Evolutionary conservation across 2,113 vertebrate genomes (phyloP), one percentile per base, ranked within the genome.

Genomic region (human (Homo sapiens)): DNA sequence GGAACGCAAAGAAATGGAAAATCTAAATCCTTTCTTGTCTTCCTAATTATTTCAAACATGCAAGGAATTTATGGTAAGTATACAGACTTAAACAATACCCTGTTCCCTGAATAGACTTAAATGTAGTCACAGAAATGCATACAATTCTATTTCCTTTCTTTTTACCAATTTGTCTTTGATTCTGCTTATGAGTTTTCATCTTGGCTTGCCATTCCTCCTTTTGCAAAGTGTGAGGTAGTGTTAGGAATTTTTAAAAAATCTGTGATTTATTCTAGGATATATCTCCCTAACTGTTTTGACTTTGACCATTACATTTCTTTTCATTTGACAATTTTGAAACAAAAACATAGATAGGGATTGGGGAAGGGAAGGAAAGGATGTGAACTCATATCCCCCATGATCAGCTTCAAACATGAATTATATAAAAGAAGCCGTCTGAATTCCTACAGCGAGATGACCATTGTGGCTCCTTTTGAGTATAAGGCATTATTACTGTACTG

Each of bases 231-330:
- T 90, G 52, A 82, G 6, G 22, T 11, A 79, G 30, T 68, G 79
- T 79, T 79, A 79, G 73, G 78, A 72, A 57, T 45, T 90, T 45
- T 5, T 0, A 5, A 61, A 91, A 89, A 90, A 78, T 25, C 18
- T 80, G 23, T 72, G 25, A 73, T 85, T 79, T 95, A 68, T 82
- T 93, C n/a, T 11, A 85, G 72, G 32, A 89, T 25, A 68, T 3
- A n/a, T 45, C 75, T 90, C 20, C 9, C 22, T 68, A 68, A 68
- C 66, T 70, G 14, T 80, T 76, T 64, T 75, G 84, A 89, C 25
- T 90, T 70, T 84, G 35, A 57, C 20, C 32, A 95, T 64, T 75
- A 50, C 16, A 94, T 78, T 83, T 92, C 48, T 84, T 94, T 93
- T 73, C 45, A 93, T 68, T 90, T 83, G 66, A 87, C 20, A 76